A percentile compares a stretch with the other conserved stretches of the same genome.
These are phyloP conservation scores for Megaceryle maxima DNA, from an alignment of 2,113 vertebrate genomes.

Conservation along the genomic window DNA sequence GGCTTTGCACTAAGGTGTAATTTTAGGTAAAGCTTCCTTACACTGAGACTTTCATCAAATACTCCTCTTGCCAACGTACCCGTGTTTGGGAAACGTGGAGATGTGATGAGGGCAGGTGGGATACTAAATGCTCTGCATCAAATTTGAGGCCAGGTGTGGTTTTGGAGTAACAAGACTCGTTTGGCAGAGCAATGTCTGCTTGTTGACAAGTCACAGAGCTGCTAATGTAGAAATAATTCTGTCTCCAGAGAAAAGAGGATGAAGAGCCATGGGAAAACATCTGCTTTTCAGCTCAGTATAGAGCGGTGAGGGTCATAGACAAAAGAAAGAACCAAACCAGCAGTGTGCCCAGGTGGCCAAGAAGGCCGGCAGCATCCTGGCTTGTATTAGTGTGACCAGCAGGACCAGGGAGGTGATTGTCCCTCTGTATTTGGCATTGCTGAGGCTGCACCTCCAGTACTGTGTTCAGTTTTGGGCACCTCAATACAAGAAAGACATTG, in stretches of 20 bases:
- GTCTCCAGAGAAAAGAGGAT: background rate
- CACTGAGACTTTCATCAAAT: background rate
- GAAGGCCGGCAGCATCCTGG: no score
- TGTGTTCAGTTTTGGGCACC: no score
- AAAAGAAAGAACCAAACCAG: background rate
- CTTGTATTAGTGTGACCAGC: no score
- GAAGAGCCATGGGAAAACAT: background rate
- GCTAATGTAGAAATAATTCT: background rate
- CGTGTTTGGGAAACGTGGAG: background rate
- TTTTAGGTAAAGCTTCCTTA: background rate
- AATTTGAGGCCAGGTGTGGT: background rate
- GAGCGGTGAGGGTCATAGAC: background rate
- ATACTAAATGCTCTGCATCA: background rate
- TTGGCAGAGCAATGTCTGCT: background rate
- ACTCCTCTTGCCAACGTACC: background rate
- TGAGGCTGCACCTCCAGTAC: no score
- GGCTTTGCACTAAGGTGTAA: background rate
- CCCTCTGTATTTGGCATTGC: no score
- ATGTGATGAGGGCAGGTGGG: background rate
- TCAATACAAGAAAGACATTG: no score
- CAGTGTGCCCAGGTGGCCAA: no score
- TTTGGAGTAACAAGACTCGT: background rate
- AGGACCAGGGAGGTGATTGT: no score
- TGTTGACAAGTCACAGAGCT: background rate
- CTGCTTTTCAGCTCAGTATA: fast-evolving